Evolutionary conservation across 2,888 invertebrate genomes (phyloP).

Genomic region (Ectobius pallidus): DNA sequence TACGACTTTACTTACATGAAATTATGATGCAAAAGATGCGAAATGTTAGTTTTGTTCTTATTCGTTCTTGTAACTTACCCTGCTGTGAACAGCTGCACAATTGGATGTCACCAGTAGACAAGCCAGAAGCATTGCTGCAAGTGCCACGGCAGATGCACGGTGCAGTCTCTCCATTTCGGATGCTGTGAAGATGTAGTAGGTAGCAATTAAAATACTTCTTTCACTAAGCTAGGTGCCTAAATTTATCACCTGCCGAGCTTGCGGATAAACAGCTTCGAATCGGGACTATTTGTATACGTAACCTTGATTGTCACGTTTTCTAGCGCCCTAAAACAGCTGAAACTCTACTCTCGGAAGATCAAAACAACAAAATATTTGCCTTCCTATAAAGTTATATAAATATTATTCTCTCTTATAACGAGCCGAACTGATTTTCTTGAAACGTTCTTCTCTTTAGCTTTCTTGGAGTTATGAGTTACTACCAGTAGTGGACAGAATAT

Average conservation of each 20-base stretch:
- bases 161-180: slow-evolving; percentile 12
- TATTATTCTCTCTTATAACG: too few species aligned
- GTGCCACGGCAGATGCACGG: not conserved
- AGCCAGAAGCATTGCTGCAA: not conserved
- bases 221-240: not conserved
- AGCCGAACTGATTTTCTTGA: not conserved
- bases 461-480: not conserved
- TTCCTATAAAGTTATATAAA: too few species aligned
- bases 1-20: too few species aligned
- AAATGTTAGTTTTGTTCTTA: too few species aligned
- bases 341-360: too few species aligned
- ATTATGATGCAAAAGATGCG: too few species aligned
- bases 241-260: not conserved
- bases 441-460: not conserved
- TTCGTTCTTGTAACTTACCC: slow-evolving; percentile 19
- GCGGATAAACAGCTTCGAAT: not conserved
- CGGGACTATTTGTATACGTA: not conserved
- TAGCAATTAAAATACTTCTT: not conserved
- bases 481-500: not conserved
- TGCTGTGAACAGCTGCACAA: not conserved
- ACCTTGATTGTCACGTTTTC: not conserved
- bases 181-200: not conserved
- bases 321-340: too few species aligned
- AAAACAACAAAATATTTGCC: too few species aligned
- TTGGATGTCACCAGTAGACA: not conserved